These are phyloP conservation scores for Chiroxiphia lanceolata DNA, from an alignment of 2,797 vertebrate genomes.

Conservation along the genomic window DNA sequence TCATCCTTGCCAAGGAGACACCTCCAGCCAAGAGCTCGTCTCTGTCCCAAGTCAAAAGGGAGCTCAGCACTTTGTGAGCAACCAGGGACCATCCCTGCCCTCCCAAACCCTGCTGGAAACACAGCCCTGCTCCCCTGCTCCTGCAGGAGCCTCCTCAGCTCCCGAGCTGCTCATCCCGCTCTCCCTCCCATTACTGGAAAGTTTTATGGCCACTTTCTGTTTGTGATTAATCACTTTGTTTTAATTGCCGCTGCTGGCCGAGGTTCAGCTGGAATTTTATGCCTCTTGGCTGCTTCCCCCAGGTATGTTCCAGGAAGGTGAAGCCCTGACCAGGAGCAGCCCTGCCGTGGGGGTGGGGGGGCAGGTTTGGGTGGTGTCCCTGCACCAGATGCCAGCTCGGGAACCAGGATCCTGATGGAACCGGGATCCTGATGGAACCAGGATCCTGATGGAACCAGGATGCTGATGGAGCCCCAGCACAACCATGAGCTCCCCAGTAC, in stretches of 20 bases:
- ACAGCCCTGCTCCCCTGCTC: not conserved
- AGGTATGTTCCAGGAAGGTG: conserved; percentile 8
- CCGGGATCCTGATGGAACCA: not conserved
- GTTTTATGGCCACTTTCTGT: conserved; percentile 41
- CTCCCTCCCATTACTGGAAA: conserved; percentile 52
- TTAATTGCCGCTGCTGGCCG: conserved; percentile 68
- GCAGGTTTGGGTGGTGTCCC: not conserved
- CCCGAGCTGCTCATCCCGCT: not conserved
- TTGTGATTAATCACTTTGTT: conserved; percentile 70
- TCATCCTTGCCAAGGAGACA: not conserved
- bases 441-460: not conserved
- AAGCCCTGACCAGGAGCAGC: not conserved
- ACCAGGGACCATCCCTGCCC: not conserved
- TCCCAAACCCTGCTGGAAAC: not conserved
- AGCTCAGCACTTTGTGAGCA: not conserved
- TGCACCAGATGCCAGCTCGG: fast-evolving
- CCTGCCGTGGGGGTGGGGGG: not conserved
- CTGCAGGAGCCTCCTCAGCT: not conserved
- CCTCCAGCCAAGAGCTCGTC: not conserved
- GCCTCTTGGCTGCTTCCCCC: conserved; percentile 58
- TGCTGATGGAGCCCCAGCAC: not conserved
- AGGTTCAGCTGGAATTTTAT: conserved; percentile 37
- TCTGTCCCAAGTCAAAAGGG: not conserved
- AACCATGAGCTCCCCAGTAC: not conserved
- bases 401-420: not conserved